Base-by-base conservation (phyloP, 2,113 vertebrate species). In the Melanerpes formicivorus region DNA sequence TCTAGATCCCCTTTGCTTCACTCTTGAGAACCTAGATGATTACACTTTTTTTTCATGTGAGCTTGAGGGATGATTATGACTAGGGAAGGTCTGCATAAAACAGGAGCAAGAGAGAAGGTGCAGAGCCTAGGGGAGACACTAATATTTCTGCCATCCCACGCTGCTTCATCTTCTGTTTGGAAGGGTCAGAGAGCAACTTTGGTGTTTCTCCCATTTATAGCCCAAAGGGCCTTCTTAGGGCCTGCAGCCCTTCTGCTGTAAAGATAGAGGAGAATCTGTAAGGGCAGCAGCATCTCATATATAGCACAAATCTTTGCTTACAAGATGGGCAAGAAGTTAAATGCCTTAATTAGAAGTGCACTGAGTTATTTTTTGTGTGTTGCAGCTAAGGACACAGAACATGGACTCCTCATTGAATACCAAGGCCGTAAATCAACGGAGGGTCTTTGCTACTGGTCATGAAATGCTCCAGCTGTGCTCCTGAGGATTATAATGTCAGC, bases 401-500 rank as follows among this genome's bases (percentile, higher is more conserved):
- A 59, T 90, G 93, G 95, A 81, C 90, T 97, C 93, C 94, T 95
- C 90, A 27, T 91, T 59, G 84, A 96, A 96, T 96, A 95, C 93
- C 96, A 80, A 84, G 87, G 93, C 93, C 90, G 95, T 97, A 97
- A 97, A 97, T 97, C 96, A 96, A 66, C 90, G 77, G 88, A 83
- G 75, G 32, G 77, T 84, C 88, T 95, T 92, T 92, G 96, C 96
- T 95, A 93, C 93, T 5, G 79, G 91, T 90, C 91, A 62, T 96
- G 93, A 96, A 97, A 97, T 96, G 93, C 88, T 97, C 94, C 93
- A 97, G 94, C 95, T 97, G 96, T 90, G 91, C 93, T 96, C 77
- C 63, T 22, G 87, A 95, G 96, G 94, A 97, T 97, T 97, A 97
- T 67, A 83, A 88, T 96, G 95, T 97, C 96, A 96, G 90, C 96